Percentiles rank a stretch among this genome's conserved stretches.
These are phyloP conservation scores for Laupala kohalensis DNA, from an alignment of 1,140 invertebrate genomes.

Conservation along the genomic window DNA sequence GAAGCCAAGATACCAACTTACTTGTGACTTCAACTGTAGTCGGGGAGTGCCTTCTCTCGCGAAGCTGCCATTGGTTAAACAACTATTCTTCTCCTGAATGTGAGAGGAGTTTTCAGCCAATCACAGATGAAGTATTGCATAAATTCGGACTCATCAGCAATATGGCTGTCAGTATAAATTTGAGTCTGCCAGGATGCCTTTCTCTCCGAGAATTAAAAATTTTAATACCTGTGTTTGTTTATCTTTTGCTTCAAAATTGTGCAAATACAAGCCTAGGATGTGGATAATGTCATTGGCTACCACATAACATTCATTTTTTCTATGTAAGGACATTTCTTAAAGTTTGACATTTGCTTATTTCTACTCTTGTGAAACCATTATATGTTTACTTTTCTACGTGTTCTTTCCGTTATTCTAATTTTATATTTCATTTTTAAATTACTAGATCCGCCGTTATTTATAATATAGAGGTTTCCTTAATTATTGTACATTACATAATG, in stretches of 20 bases:
- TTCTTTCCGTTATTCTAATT: not conserved
- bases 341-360: not conserved
- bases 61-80: not conserved
- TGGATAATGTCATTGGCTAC: constrained; percentile 10
- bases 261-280: not conserved
- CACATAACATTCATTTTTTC: not conserved
- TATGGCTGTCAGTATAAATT: constrained; percentile 82
- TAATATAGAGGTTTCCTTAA: not conserved
- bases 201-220: constrained; percentile 47
- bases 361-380: not conserved
- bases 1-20: not conserved
- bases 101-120: constrained; percentile 13
- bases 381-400: too few relatives aligned
- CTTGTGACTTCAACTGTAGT: not conserved
- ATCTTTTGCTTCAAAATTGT: not conserved
- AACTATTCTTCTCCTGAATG: not conserved
- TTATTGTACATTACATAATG: not conserved
- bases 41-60: not conserved
- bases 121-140: constrained; percentile 27
- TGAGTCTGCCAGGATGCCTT: constrained; percentile 64
- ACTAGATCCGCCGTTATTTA: not conserved
- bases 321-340: not conserved
- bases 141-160: constrained; percentile 65
- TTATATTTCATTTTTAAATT: not conserved
- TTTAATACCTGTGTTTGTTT: constrained; percentile 20